Evolutionary conservation across 1,140 invertebrate genomes (phyloP).

Genomic region (Bombus consobrinus): DNA sequence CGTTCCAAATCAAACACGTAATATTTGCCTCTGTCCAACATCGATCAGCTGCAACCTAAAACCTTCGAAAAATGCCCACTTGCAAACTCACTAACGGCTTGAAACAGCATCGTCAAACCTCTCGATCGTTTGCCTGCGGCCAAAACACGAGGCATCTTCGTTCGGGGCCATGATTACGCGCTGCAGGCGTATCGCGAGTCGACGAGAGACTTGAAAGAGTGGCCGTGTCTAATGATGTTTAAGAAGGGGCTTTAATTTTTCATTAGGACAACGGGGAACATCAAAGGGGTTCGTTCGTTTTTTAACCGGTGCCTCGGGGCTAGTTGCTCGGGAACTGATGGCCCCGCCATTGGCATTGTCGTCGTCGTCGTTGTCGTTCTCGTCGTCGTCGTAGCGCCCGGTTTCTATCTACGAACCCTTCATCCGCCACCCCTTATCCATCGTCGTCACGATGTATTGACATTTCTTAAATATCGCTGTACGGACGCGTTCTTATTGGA

Average conservation of each 20-base stretch:
- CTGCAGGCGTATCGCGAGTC: slow-evolving; percentile 54
- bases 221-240: slow-evolving; percentile 82
- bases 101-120: not conserved
- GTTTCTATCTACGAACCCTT: slow-evolving; percentile 69
- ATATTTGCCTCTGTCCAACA: not conserved
- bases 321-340: slow-evolving; percentile 64
- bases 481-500: slow-evolving; percentile 63
- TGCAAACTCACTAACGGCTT: too few relatives aligned
- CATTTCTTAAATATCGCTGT: slow-evolving; percentile 79
- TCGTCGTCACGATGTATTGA: slow-evolving; percentile 73
- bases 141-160: slow-evolving; percentile 24
- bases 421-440: slow-evolving; percentile 33
- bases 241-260: slow-evolving; percentile 83
- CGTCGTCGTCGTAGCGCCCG: slow-evolving; percentile 31
- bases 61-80: not conserved
- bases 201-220: slow-evolving; percentile 71
- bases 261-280: slow-evolving; percentile 79
- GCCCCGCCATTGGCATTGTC: slow-evolving; percentile 34
- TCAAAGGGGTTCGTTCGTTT: slow-evolving; percentile 81
- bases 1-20: not conserved
- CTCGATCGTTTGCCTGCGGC: not conserved
- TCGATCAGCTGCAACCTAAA: not conserved
- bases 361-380: slow-evolving; percentile 52
- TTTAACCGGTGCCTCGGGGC: slow-evolving; percentile 78
- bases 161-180: slow-evolving; percentile 54